These are phyloP conservation scores for Periophthalmodon schlosseri DNA, from an alignment of 2,113 vertebrate genomes.

Conservation along the genomic window DNA sequence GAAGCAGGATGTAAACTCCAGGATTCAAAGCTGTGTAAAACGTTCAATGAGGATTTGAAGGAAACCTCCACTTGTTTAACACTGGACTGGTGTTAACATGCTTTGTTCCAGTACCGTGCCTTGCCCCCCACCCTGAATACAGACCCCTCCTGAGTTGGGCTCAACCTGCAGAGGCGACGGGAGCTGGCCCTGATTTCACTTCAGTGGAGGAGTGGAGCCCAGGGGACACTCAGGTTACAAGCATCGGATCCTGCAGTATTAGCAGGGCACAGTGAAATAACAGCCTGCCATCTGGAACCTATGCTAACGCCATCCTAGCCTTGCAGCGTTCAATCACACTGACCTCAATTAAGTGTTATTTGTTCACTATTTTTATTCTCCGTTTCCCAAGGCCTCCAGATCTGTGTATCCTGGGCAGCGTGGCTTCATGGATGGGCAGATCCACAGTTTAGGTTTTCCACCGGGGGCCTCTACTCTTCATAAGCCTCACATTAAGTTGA, in stretches of 20 bases:
- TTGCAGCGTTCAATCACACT: conserved; percentile 66
- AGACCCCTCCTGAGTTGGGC: conserved; percentile 47
- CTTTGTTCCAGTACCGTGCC: conserved; percentile 62
- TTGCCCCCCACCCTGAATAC: conserved; percentile 53
- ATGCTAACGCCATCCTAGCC: conserved; percentile 65
- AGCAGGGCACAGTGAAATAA: conserved; percentile 80
- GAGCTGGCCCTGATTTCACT: conserved; percentile 74
- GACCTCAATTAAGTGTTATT: conserved; percentile 79
- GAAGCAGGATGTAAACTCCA: conserved; percentile 9
- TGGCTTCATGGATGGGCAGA: conserved; percentile 31
- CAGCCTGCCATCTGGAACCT: conserved; percentile 82
- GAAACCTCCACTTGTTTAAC: conserved; percentile 72
- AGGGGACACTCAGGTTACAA: conserved; percentile 84
- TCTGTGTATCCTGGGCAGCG: conserved; percentile 26
- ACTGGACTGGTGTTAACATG: conserved; percentile 74
- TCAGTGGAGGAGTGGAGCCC: conserved; percentile 78
- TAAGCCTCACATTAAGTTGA: conserved; percentile 56
- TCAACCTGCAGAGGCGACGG: conserved; percentile 63
- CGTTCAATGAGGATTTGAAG: conserved; percentile 46
- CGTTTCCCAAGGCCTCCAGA: conserved; percentile 45
- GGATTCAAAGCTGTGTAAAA: conserved; percentile 26
- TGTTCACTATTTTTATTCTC: conserved; percentile 70
- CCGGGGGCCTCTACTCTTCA: conserved; percentile 13
- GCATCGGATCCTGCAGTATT: conserved; percentile 75
- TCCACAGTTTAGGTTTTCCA: conserved; percentile 27